These are phyloP conservation scores for Andinoacara biseriatus DNA, from an alignment of 2,113 vertebrate species.

Conservation along the genomic window DNA sequence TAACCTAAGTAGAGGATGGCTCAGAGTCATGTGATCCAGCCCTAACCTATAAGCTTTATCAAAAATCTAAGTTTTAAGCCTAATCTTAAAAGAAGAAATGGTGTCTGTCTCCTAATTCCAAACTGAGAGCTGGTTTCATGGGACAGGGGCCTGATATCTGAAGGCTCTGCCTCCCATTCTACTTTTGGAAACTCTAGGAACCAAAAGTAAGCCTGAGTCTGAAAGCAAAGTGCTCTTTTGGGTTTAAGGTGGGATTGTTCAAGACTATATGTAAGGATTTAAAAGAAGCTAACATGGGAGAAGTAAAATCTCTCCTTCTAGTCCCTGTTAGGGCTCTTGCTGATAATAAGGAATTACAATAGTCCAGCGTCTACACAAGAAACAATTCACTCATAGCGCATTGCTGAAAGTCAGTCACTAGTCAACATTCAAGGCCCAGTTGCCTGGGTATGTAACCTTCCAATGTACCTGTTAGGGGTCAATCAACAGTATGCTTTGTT, in stretches of 20 bases:
- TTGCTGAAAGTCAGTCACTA: too few relatives aligned
- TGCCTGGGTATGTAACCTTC: background rate
- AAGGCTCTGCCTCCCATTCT: background rate
- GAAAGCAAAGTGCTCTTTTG: background rate
- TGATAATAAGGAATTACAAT: background rate
- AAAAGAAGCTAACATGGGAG: background rate
- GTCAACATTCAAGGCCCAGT: background rate
- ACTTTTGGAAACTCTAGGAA: background rate
- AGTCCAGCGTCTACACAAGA: background rate
- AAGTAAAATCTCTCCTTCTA: background rate
- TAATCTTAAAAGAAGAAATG: too few relatives aligned
- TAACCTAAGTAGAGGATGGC: background rate
- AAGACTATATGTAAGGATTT: background rate
- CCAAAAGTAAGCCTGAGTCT: background rate
- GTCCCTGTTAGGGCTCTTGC: background rate
- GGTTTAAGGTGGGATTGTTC: background rate
- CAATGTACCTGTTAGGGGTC: background rate
- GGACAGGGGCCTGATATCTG: background rate
- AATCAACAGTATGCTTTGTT: background rate
- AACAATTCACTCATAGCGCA: background rate
- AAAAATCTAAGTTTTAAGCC: too few relatives aligned
- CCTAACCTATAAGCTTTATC: too few relatives aligned
- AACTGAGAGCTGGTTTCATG: background rate
- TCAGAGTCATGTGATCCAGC: too few relatives aligned
- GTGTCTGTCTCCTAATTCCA: too few relatives aligned